Evolutionary conservation across 92 coral and sea anemone genomes (phyloP).

Genomic region (Virgularia gustaviana): DNA sequence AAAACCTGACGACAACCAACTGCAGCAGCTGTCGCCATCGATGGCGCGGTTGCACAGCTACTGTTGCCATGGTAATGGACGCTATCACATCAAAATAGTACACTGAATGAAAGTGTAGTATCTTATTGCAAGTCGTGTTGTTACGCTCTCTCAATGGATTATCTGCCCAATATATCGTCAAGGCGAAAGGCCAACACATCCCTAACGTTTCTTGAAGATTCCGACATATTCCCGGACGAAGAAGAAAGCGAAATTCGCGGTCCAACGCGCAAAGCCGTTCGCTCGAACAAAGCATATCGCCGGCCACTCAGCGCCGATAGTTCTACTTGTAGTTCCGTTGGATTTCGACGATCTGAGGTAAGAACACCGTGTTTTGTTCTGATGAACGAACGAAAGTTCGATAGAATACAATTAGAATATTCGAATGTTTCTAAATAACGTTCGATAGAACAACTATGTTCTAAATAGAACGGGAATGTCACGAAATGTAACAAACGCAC

Average conservation of each 20-base stretch:
- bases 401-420: too few relatives aligned
- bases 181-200: constrained; percentile 41
- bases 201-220: constrained; percentile 67
- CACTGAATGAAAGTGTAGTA: neutral
- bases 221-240: constrained; percentile 28
- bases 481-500: too few relatives aligned
- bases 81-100: constrained; percentile 6
- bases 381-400: too few relatives aligned
- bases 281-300: constrained; percentile 75
- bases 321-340: constrained; percentile 80
- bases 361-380: neutral
- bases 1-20: too few relatives aligned
- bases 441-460: too few relatives aligned
- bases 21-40: too few relatives aligned
- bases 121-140: neutral
- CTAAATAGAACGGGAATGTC: too few relatives aligned
- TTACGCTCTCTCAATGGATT: constrained; percentile 9
- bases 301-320: constrained; percentile 77
- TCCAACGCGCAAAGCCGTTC: constrained; percentile 59
- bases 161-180: constrained; percentile 19
- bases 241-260: constrained; percentile 16
- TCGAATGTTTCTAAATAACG: too few relatives aligned
- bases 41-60: constrained; percentile 21
- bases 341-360: constrained; percentile 83
- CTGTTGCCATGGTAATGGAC: constrained; percentile 27